Percentiles rank a stretch among this genome's conserved stretches.
phyloP scores from a whole-genome alignment of 2,113 vertebrate species.

The Catagonus wagneri region DNA sequence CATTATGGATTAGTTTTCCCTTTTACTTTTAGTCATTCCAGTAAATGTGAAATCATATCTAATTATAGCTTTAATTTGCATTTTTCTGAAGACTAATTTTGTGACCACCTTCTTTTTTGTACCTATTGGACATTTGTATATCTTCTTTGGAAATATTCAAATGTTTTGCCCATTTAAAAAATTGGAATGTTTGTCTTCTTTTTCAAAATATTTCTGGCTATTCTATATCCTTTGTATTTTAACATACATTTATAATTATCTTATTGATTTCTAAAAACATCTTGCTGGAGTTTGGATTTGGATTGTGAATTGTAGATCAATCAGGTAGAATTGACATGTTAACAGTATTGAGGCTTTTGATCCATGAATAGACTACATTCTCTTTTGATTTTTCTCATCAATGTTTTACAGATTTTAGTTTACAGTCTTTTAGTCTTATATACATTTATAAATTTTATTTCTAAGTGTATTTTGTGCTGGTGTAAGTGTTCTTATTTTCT shows the following conservation, averaged over 20 bases:
- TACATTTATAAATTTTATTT: neutral
- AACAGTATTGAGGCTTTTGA: neutral
- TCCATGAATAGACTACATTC: neutral
- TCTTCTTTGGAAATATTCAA: neutral
- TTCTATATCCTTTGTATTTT: constrained; percentile 10
- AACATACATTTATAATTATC: neutral
- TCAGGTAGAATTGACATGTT: neutral
- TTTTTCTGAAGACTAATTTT: constrained; percentile 38
- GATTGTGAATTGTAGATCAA: neutral
- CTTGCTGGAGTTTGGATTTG: neutral
- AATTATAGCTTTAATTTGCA: constrained; percentile 53
- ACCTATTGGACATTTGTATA: neutral
- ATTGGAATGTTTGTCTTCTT: neutral
- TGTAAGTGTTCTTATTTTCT: neutral
- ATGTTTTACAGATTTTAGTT: neutral
- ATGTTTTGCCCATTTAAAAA: neutral
- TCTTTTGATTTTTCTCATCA: neutral
- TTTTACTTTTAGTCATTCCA: constrained; percentile 20
- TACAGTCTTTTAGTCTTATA: neutral
- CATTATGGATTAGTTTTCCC: neutral
- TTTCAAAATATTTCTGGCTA: neutral
- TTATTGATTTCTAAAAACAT: neutral
- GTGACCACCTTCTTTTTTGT: neutral
- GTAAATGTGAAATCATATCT: neutral
- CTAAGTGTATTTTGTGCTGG: neutral